Base-by-base conservation (phyloP, 2,113 vertebrate species). In the Mustela lutreola region DNA sequence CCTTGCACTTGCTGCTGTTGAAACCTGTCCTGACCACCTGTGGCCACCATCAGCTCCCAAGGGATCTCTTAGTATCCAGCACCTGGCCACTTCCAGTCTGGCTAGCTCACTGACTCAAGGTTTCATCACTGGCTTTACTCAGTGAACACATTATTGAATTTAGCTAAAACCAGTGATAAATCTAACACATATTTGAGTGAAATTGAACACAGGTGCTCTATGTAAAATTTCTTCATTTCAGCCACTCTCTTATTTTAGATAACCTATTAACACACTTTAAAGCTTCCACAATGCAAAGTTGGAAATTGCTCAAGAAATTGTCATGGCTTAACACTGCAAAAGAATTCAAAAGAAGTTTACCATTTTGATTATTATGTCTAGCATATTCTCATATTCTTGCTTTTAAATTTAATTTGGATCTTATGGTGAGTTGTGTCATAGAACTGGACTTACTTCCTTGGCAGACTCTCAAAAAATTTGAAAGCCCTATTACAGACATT, bases 81-180 rank as follows among this genome's bases (percentile, higher is more conserved):
- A 81, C 42, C 63, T 95, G 81, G 94, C 50, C 63, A 78, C 81
- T 94, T 78, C 84, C 60, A 94, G 50, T 12, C 81, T 97, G 82
- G 76, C 53, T 70, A 33, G n/a, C 15, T 48, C 36, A 22, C 62
- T 60, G 76, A 95, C 50, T 93, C 75, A 89, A 84, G n/a, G 39
- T 87, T 60, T 36, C 11, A 6, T 88, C 91, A 85, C 88, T 93
- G 70, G 80, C 81, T 96, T 93, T 82, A 91, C 39, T 94, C 82
- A 85, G 50, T 56, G 63, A 97, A 91, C 53, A 85, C 39, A 19
- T 78, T 80, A 65, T 22, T 88, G 71, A 88, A 93, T 85, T 97
- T 56, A 97, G 84, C 16, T 56, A 97, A 95, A 92, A 22, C 0
- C 48, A 86, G 39, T 73, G 50, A 73, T 48, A 87, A 97, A 65